These are phyloP conservation scores for Rhynchonema sp. DNA, from an alignment of 2,888 invertebrate genomes.

Conservation along the genomic window DNA sequence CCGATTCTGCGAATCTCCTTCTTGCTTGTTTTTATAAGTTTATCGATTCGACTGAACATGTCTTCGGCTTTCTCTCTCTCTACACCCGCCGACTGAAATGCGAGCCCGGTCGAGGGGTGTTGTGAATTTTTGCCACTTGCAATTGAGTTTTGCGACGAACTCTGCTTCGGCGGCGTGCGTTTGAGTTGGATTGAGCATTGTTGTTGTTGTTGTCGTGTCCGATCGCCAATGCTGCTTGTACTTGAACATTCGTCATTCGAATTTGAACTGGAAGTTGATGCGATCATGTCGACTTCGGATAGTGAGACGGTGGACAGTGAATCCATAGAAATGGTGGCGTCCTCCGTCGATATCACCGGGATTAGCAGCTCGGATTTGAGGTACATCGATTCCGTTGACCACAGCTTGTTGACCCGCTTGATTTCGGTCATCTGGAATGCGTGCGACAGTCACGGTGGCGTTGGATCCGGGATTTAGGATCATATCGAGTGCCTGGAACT, in stretches of 20 bases:
- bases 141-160: too few species aligned
- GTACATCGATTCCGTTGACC: constrained; percentile 1
- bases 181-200: too few species aligned
- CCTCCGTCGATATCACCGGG: background rate
- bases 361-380: background rate
- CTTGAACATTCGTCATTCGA: background rate
- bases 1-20: background rate
- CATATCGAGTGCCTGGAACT: too few species aligned
- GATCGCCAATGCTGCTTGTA: background rate
- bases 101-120: too few species aligned
- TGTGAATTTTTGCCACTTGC: too few species aligned
- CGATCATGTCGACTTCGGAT: background rate
- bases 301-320: background rate
- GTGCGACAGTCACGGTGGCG: too few species aligned
- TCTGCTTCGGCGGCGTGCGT: too few species aligned
- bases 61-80: background rate
- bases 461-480: too few species aligned
- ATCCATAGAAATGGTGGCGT: background rate
- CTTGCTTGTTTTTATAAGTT: background rate
- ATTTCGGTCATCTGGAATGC: constrained; percentile 4
- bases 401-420: constrained; percentile 3
- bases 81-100: background rate
- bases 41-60: constrained; percentile 1
- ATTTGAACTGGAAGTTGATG: background rate
- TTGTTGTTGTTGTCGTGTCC: background rate